phyloP scores from a whole-genome alignment of 2,113 vertebrate species.

The Vireo altiloquus region DNA sequence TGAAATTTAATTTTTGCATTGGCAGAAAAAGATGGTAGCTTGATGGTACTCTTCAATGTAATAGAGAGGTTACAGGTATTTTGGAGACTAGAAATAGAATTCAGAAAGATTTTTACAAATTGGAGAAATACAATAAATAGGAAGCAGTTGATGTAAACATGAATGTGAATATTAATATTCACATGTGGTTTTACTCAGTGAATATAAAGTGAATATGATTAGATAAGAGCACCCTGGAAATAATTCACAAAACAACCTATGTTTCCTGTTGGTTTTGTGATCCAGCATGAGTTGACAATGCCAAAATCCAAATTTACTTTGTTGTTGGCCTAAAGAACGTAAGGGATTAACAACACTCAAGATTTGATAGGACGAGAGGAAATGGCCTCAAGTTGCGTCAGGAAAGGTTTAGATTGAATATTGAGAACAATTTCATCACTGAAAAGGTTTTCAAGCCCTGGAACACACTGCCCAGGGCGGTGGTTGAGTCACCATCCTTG shows the following conservation, averaged over 20 bases:
- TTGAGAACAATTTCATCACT: background rate
- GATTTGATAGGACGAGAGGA: background rate
- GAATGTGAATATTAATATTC: background rate
- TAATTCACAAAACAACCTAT: background rate
- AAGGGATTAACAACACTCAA: background rate
- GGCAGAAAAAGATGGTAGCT: background rate
- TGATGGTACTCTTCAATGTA: background rate
- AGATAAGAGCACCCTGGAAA: background rate
- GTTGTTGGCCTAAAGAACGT: background rate
- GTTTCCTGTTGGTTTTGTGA: background rate
- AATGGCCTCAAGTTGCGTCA: background rate
- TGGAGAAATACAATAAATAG: background rate
- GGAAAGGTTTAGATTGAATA: background rate
- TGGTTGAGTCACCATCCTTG: background rate
- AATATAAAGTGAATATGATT: background rate
- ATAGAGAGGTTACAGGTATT: background rate
- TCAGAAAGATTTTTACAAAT: background rate
- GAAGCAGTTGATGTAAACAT: background rate
- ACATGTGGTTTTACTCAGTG: background rate
- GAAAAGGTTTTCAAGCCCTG: background rate
- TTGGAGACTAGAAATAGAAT: background rate
- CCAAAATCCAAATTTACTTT: background rate
- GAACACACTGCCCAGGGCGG: background rate
- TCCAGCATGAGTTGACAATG: background rate
- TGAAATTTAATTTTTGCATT: background rate